Evolutionary conservation across 2,888 invertebrate species (phyloP).

Genomic region (Eupithecia subfuscata): DNA sequence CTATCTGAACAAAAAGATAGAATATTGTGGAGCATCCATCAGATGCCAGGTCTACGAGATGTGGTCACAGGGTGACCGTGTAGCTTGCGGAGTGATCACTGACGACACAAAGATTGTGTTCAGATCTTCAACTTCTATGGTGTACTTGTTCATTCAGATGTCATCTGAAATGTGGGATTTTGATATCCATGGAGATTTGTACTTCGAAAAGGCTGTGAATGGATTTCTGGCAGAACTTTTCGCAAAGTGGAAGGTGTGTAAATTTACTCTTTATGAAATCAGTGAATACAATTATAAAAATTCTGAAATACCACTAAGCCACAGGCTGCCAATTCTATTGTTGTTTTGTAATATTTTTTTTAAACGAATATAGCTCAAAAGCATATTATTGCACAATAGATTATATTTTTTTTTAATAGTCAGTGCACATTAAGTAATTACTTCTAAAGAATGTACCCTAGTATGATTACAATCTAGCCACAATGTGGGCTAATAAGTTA

Average conservation of each 20-base stretch:
- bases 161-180: slow-evolving; percentile 99
- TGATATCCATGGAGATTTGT: slow-evolving; percentile 98
- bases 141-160: slow-evolving; percentile 99
- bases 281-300: background rate
- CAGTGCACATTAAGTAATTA: too few relatives aligned
- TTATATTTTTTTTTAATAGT: too few relatives aligned
- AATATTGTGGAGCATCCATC: slow-evolving; percentile 93
- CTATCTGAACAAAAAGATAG: slow-evolving; percentile 97
- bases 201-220: slow-evolving; percentile 99
- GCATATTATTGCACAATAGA: too few relatives aligned
- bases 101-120: slow-evolving; percentile 99
- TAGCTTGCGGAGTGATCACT: slow-evolving; percentile 97
- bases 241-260: slow-evolving; percentile 94
- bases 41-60: slow-evolving; percentile 97
- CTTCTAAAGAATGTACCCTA: too few relatives aligned
- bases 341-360: background rate
- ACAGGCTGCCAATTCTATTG: background rate
- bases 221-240: slow-evolving; percentile 98
- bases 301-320: background rate
- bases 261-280: background rate
- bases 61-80: slow-evolving; percentile 97
- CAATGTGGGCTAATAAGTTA: too few relatives aligned
- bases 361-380: too few relatives aligned
- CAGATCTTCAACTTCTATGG: slow-evolving; percentile 98
- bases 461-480: too few relatives aligned